Conservation (phyloP, 2,888 invertebrate genomes). For the Melanostoma mellinum region DNA sequence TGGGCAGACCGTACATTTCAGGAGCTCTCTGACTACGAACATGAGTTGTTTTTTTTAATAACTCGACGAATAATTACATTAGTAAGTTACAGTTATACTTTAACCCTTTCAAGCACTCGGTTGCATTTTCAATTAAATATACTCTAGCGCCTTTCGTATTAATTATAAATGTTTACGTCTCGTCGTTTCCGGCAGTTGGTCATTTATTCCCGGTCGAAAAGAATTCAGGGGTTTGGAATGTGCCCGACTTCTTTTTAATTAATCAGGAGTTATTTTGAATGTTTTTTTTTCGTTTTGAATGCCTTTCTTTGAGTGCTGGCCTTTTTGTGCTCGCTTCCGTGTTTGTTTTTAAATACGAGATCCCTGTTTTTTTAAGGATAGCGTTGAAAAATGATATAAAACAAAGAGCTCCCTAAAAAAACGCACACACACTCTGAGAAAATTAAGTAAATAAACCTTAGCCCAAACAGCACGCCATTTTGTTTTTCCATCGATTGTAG, state of each 20-base stretch:
- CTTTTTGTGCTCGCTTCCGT: slow-evolving; percentile 14
- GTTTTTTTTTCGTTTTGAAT: slow-evolving; percentile 1
- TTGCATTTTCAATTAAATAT: slow-evolving; percentile 44
- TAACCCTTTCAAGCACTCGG: slow-evolving; percentile 19
- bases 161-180: slow-evolving; percentile 32
- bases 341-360: slow-evolving; percentile 42
- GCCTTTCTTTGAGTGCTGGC: background rate
- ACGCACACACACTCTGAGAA: background rate
- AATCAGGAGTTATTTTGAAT: slow-evolving; percentile 23
- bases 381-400: slow-evolving; percentile 17
- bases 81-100: background rate
- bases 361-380: slow-evolving; percentile 44
- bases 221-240: background rate
- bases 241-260: slow-evolving; percentile 19
- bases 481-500: slow-evolving; percentile 12
- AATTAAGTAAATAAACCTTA: slow-evolving; percentile 50
- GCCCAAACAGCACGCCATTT: slow-evolving; percentile 11
- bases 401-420: slow-evolving; percentile 4
- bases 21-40: slow-evolving; percentile 9
- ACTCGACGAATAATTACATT: slow-evolving; percentile 14
- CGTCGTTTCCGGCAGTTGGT: slow-evolving; percentile 2
- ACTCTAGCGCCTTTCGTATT: slow-evolving; percentile 6
- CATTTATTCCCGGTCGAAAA: background rate
- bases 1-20: background rate
- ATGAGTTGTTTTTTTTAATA: background rate